Base-by-base conservation (phyloP, 1,140 invertebrate genomes). In the Drosophila lini region DNA sequence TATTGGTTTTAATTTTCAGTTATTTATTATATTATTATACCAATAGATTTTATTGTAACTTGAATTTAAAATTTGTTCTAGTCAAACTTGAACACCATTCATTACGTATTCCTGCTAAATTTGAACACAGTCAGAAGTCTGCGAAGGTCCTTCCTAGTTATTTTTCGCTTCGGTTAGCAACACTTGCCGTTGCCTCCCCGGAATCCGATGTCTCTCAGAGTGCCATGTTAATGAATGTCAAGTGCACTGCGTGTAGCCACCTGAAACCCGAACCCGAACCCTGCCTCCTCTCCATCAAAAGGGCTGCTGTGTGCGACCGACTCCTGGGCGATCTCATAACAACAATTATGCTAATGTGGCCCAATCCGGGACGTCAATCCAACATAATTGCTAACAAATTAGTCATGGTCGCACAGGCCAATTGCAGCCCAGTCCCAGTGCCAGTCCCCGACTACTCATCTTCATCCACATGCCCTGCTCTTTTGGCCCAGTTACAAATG, bases 361-460 rank as follows among this genome's bases (percentile, higher is more conserved):
- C 81, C 81, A 81, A 71, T 81, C 78, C 78, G 78, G 57, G 67
- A 80, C 63, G 81, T 81, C 81, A 80, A 85, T 85, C 81, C 81
- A 71, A 78, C 81, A 85, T 85, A 85, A 85, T 85, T 85, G 81
- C 81, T 81, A 81, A 85, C 81, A 85, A 85, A 85, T 85, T 85
- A 85, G 81, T 85, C 81, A 85, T 85, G 81, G 78, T 85, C 81
- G 68, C 68, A 78, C 60, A 81, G 79, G 71, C 53, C 77, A 68
- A 53, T 50, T 57, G 62, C 50, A 50, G 31, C 61, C 52, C 31
- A 52, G 38, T 32, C 59, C 47, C 73, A 58, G 53, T 47, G n/a
- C 25, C 47, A 28, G 15, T 16, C 25, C 34, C 52, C 45, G 16
- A 36, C 44, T 47, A 59, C 50, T 52, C 62, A 67, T 42, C 61